Percentiles rank a stretch among this genome's conserved stretches.
These are phyloP conservation scores for Notolabrus celidotus DNA, from an alignment of 2,797 vertebrate genomes.

Conservation along the genomic window DNA sequence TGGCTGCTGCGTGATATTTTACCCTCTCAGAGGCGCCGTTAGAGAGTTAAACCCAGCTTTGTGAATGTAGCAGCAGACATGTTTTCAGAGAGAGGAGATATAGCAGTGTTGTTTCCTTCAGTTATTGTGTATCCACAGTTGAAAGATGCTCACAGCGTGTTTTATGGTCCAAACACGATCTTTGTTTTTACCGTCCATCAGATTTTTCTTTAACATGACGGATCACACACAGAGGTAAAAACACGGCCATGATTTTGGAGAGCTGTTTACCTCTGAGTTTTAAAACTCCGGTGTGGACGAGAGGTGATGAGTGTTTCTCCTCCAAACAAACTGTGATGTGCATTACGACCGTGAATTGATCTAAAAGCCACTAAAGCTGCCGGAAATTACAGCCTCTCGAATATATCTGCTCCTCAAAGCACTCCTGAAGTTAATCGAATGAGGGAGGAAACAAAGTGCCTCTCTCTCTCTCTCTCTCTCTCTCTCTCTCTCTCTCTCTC, in stretches of 20 bases:
- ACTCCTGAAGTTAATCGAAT: constrained; percentile 32
- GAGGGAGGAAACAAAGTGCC: constrained; percentile 7
- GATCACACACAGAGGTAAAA: too few species aligned
- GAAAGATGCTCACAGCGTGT: too few species aligned
- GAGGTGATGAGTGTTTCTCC: constrained; percentile 6
- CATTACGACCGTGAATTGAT: constrained; percentile 48
- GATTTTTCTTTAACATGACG: too few species aligned
- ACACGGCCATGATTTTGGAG: neutral
- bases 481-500: neutral
- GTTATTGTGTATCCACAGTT: too few species aligned
- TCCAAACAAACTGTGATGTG: constrained; percentile 46
- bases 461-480: neutral
- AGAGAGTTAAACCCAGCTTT: too few species aligned
- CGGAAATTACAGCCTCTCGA: constrained; percentile 41
- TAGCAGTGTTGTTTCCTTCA: too few species aligned
- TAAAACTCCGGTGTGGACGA: neutral
- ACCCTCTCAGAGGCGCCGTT: too few species aligned
- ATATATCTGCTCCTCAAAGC: constrained; percentile 30
- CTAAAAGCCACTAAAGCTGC: constrained; percentile 32
- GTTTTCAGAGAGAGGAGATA: too few species aligned
- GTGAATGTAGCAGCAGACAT: too few species aligned
- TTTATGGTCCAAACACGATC: too few species aligned
- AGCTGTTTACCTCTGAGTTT: constrained; percentile 1
- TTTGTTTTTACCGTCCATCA: too few species aligned
- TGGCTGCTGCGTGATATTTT: too few species aligned